Evolutionary conservation across 2,888 invertebrate genomes (phyloP), one percentile per base, ranked within the genome.

Genomic region (Callyntrura guangdongensis): DNA sequence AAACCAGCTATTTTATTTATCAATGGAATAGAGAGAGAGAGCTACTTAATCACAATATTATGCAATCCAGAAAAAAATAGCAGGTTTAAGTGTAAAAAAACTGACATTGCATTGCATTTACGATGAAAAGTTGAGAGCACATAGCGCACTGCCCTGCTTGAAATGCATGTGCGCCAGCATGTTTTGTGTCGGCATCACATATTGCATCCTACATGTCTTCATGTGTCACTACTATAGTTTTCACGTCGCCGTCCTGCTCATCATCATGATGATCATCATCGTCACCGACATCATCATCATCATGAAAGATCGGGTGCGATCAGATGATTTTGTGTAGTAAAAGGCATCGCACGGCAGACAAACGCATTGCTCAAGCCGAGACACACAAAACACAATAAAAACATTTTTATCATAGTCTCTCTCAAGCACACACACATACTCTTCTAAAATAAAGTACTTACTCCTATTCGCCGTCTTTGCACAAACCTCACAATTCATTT

Each of bases 301-400:
- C 86, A 86, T 86, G 74, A 86, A 82, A 89, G 83, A 89, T 89
- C 83, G 90, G 90, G 86, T 90, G 90, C 82, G 90, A 90, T 90
- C 90, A 90, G 90, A 90, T 90, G 90, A 90, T 90, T 90, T 90
- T 90, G 90, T 82, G 64, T 61, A 82, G 86, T 67, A 90, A 90
- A 79, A 89, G 74, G 81, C 81, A 56, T 79, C n/a, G 27, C 59
- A 81, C 64, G 89, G 74, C 67, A 89, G 88, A 79, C 53, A 77
- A 22, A 20, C 77, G 25, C 49, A 25, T 14, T n/a, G 53, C 8
- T 36, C n/a, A 53, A 53, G 59, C 69, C 20, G 25, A 6, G 53
- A 14, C 83, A 83, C 83, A 83, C 74, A 67, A 83, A 77, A 69
- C 90, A 90, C 85, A 90, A 86, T 86, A 86, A 86, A 89, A 90